Base-by-base conservation (phyloP, 2,888 invertebrate genomes). In the Schizaphis graminum region DNA sequence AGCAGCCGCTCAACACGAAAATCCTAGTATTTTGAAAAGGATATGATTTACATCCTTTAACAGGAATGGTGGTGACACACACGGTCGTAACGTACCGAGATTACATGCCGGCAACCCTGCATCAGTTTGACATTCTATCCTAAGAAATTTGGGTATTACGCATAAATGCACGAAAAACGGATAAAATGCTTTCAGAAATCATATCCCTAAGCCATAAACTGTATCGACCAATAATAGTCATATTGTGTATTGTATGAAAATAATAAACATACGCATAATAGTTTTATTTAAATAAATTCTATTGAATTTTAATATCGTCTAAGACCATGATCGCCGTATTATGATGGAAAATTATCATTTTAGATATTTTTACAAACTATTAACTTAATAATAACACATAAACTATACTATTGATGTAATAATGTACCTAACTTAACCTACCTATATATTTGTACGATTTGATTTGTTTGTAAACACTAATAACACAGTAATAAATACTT, bases 41-140 rank as follows among this genome's bases (percentile, higher is more conserved):
- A 91, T 91, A 91, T 85, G 91, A 91, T 91, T 91, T 85, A 91
- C 84, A 84, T 91, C 91, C 28, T 77, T 44, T 56, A 56, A 85
- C 89, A 28, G 61, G n/a, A 13, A 35, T 35, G 35, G n/a, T 16
- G 41, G 16, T 5, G 44, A 89, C 57, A 56, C 35, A 21, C 67
- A 0, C 4, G 21, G 35, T 35, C 53, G 26, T 53, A 56, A 87
- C 47, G 28, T 47, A 47, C 44, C 44, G 67, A 49, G 90, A 91
- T 77, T 91, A 77, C 26, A 77, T 13, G 91, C 49, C 67, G 77
- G 91, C 28, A 0, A 91, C 24, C 53, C 53, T 13, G 41, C 91
- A 28, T 84, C 53, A 21, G 26, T 91, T 91, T 91, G 84, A 91
- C 91, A 91, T 53, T 41, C 41, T 41, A 24, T 91, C 77, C 41